Conservation (phyloP, 2,888 invertebrate genomes). For the Cryptophagus acutangulus region DNA sequence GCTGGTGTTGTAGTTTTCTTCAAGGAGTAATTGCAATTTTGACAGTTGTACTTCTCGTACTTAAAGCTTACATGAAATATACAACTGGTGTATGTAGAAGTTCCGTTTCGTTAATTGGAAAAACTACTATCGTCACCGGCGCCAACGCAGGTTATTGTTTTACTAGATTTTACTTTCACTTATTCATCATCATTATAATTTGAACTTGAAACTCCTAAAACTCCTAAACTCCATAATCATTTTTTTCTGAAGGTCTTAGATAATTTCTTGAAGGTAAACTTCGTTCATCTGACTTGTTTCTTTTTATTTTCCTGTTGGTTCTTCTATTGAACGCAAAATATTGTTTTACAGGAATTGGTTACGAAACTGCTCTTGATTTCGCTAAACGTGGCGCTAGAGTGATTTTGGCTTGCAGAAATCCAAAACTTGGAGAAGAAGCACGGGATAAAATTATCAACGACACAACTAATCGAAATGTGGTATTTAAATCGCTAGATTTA, state of each 20-base stretch:
- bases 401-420: conserved; percentile 52
- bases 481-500: conserved; percentile 50
- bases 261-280: too few relatives aligned
- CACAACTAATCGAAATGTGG: conserved; percentile 40
- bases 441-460: conserved; percentile 35
- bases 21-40: too few relatives aligned
- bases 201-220: too few relatives aligned
- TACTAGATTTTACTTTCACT: too few relatives aligned
- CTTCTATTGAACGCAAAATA: too few relatives aligned
- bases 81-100: conserved; percentile 31
- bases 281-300: too few relatives aligned
- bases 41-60: background rate
- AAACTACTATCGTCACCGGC: conserved; percentile 42
- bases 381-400: conserved; percentile 52
- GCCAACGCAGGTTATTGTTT: conserved; percentile 36
- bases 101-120: conserved; percentile 36
- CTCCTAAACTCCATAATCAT: too few relatives aligned
- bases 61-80: background rate
- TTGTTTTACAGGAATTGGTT: conserved; percentile 45
- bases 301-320: too few relatives aligned
- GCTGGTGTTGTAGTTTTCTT: too few relatives aligned
- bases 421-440: conserved; percentile 28
- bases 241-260: too few relatives aligned
- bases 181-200: too few relatives aligned
- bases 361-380: conserved; percentile 44